A percentile compares a stretch with the other conserved stretches of the same genome.
Evolutionary conservation across 2,113 vertebrate genomes (phyloP).

Genomic region (Lethenteron camtschaticum): DNA sequence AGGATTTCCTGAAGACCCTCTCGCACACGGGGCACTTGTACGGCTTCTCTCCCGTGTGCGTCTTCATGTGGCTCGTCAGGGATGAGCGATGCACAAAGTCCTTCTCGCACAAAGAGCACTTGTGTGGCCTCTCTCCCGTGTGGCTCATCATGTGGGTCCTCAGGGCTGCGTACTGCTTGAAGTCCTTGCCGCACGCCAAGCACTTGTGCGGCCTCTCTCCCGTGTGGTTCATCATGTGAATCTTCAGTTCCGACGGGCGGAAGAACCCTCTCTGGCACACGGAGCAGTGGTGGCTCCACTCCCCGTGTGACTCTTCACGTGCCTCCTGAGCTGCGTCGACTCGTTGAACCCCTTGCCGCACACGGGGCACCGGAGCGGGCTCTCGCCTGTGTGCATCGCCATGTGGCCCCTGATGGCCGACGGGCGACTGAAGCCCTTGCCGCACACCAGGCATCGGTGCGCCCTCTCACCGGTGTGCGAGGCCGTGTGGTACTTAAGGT

Average conservation of each 20-base stretch:
- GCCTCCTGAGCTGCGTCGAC: slow-evolving; percentile 90
- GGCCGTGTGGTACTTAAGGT: slow-evolving; percentile 77
- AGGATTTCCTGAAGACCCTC: slow-evolving; percentile 18
- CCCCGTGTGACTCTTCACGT: slow-evolving; percentile 66
- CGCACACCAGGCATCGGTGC: slow-evolving; percentile 71
- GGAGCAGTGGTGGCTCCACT: slow-evolving; percentile 44
- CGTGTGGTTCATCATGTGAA: slow-evolving; percentile 64
- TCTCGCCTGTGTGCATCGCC: slow-evolving; percentile 68
- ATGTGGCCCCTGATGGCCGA: slow-evolving; percentile 91
- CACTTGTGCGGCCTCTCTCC: slow-evolving; percentile 43
- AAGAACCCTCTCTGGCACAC: slow-evolving; percentile 70
- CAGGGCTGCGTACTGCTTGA: slow-evolving; percentile 41
- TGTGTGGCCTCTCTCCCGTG: slow-evolving; percentile 16
- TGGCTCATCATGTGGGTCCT: slow-evolving; percentile 40
- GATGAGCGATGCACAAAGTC: background rate
- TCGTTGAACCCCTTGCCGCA: slow-evolving; percentile 84
- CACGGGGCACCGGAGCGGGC: slow-evolving; percentile 89
- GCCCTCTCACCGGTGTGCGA: slow-evolving; percentile 82
- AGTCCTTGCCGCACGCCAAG: slow-evolving; percentile 33
- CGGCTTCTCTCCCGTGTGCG: background rate
- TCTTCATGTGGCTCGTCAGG: background rate
- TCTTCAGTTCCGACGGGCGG: slow-evolving; percentile 58
- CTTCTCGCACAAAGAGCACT: slow-evolving; percentile 9
- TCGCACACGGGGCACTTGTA: slow-evolving; percentile 12
- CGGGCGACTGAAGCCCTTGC: slow-evolving; percentile 73